phyloP scores from a whole-genome alignment of 1,140 invertebrate species.

The Aphidius ervi region DNA sequence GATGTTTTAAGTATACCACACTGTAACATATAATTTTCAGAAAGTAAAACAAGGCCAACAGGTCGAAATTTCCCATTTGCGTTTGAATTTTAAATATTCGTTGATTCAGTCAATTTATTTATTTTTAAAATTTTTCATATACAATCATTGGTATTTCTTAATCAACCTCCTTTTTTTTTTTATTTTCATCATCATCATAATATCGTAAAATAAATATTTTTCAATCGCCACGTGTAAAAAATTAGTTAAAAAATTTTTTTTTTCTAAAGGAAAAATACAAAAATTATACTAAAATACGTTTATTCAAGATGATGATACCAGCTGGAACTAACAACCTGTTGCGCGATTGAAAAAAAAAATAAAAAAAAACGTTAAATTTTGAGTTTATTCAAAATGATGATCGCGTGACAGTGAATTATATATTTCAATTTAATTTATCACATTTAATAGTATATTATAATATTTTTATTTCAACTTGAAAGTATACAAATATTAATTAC shows the following conservation, averaged over 20 bases:
- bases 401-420: slow-evolving; percentile 1
- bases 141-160: too few relatives aligned
- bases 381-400: background rate
- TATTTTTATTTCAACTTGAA: too few relatives aligned
- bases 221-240: too few relatives aligned
- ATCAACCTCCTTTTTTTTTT: too few relatives aligned
- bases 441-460: background rate
- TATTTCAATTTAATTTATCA: background rate
- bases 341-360: background rate
- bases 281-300: too few relatives aligned
- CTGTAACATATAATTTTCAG: background rate
- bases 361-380: background rate
- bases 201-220: too few relatives aligned
- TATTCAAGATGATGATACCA: background rate
- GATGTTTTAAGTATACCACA: background rate
- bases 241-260: too few relatives aligned
- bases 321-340: slow-evolving; percentile 2
- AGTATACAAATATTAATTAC: too few relatives aligned
- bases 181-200: too few relatives aligned
- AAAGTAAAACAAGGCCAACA: slow-evolving; percentile 31
- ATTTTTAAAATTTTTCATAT: too few relatives aligned
- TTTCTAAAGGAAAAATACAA: too few relatives aligned
- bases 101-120: too few relatives aligned
- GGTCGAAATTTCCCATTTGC: slow-evolving; percentile 25
- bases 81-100: background rate